Evolutionary conservation across 1,140 invertebrate genomes (phyloP).

Genomic region (Drosophila lini): DNA sequence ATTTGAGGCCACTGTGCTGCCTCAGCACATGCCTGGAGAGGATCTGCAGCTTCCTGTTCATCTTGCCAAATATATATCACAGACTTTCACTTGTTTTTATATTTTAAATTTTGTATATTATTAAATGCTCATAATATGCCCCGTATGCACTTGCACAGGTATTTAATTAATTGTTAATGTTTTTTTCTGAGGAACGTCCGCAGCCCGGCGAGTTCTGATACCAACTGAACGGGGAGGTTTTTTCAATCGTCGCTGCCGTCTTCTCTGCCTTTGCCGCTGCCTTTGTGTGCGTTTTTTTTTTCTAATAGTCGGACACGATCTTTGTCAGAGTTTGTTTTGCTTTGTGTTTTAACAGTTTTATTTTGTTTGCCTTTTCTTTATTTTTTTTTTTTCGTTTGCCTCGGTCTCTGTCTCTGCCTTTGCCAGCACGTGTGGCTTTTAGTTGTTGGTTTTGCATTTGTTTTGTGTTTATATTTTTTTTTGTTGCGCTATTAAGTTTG

Average conservation of each 20-base stretch:
- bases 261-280: not conserved
- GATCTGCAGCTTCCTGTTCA: slow-evolving; percentile 54
- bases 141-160: not conserved
- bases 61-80: slow-evolving; percentile 36
- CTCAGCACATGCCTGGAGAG: slow-evolving; percentile 40
- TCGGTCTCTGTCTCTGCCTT: not conserved
- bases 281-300: not conserved
- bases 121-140: slow-evolving; percentile 21
- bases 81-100: slow-evolving; percentile 4
- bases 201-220: slow-evolving; percentile 21
- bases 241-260: slow-evolving; percentile 5
- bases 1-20: slow-evolving; percentile 17
- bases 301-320: slow-evolving; percentile 5
- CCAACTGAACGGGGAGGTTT: slow-evolving; percentile 32
- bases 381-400: not conserved
- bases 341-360: slow-evolving; percentile 19
- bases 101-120: not conserved
- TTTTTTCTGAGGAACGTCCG: slow-evolving; percentile 38
- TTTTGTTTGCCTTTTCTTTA: slow-evolving; percentile 30
- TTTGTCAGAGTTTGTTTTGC: slow-evolving; percentile 31
- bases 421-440: slow-evolving; percentile 35
- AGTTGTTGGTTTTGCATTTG: not conserved
- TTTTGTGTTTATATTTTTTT: slow-evolving; percentile 10
- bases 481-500: slow-evolving; percentile 4
- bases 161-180: not conserved